Conservation (phyloP, 2,113 vertebrate species). For the Neolamprologus hecqui region DNA sequence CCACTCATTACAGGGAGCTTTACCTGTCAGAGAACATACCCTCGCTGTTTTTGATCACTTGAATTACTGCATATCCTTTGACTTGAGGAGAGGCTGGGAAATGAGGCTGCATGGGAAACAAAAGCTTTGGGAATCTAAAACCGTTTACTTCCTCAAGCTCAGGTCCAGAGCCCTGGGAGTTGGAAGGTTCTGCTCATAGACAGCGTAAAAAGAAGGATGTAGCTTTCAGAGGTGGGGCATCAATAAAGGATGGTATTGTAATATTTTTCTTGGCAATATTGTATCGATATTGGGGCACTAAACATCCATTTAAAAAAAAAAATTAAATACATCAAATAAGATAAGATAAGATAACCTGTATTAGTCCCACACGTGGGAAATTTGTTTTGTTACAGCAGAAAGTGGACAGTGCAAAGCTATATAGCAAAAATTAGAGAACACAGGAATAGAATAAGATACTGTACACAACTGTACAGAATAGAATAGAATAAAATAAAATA, state of each 20-base stretch:
- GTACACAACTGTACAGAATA: background rate
- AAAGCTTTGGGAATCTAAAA: background rate
- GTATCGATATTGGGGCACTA: background rate
- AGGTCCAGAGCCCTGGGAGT: background rate
- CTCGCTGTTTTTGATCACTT: conserved; percentile 19
- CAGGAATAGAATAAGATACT: background rate
- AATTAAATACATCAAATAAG: background rate
- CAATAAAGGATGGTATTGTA: background rate
- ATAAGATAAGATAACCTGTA: background rate
- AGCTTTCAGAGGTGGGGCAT: background rate
- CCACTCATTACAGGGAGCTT: conserved; percentile 39
- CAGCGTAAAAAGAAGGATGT: background rate
- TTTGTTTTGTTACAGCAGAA: background rate
- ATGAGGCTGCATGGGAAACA: conserved; percentile 5
- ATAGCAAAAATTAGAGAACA: background rate
- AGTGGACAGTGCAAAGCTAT: background rate
- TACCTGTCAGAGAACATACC: conserved; percentile 46
- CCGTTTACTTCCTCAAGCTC: background rate
- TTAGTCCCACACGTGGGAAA: background rate
- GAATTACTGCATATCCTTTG: conserved; percentile 2
- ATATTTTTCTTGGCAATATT: background rate
- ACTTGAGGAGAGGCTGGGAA: background rate
- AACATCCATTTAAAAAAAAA: accelerated
- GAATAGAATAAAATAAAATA: background rate
- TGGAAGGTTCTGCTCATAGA: background rate